phyloP scores from a whole-genome alignment of 2,888 invertebrate species.

The Cremastinae sp. region DNA sequence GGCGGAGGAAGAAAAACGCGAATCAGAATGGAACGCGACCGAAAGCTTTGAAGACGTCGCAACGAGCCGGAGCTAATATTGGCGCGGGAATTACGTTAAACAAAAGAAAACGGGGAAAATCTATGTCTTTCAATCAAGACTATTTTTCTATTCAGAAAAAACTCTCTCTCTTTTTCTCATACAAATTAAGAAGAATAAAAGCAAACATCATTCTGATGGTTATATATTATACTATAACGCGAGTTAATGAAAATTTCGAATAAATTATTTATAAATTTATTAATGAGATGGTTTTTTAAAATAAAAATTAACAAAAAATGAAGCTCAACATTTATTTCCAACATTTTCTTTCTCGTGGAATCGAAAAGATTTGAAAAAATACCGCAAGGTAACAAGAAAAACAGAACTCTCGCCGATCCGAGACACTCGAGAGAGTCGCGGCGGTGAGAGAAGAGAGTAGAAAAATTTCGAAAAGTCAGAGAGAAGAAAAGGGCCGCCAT shows the following conservation, averaged over 20 bases:
- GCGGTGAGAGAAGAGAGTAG: too few relatives aligned
- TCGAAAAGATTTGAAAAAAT: background rate
- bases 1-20: slow-evolving; percentile 42
- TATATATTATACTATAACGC: too few relatives aligned
- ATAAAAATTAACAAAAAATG: too few relatives aligned
- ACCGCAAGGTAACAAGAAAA: background rate
- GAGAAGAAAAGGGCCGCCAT: slow-evolving; percentile 27
- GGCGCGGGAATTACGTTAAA: slow-evolving; percentile 79
- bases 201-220: too few relatives aligned
- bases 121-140: slow-evolving; percentile 62
- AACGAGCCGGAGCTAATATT: slow-evolving; percentile 78
- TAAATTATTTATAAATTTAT: too few relatives aligned
- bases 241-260: too few relatives aligned
- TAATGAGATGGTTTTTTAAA: too few relatives aligned
- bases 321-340: too few relatives aligned
- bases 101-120: slow-evolving; percentile 75
- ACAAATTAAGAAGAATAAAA: too few relatives aligned
- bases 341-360: background rate
- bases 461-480: slow-evolving; percentile 27
- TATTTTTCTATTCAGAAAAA: slow-evolving; percentile 59
- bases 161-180: slow-evolving; percentile 57
- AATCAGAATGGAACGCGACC: slow-evolving; percentile 49
- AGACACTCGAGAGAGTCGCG: too few relatives aligned
- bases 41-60: slow-evolving; percentile 67
- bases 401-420: too few relatives aligned